Evolutionary conservation across 2,797 vertebrate genomes (phyloP).

Genomic region (Cyprinella venusta): DNA sequence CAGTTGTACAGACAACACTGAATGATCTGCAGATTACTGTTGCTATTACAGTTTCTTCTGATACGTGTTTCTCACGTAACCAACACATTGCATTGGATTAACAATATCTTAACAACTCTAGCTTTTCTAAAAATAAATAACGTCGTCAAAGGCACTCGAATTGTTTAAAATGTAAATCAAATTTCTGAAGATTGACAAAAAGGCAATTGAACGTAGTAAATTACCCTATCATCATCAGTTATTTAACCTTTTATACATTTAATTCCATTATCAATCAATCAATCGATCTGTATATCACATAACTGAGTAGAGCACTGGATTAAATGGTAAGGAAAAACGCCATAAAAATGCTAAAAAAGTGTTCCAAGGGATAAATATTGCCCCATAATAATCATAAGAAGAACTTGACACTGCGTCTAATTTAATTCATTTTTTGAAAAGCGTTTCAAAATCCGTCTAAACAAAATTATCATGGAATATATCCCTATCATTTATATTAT

Average conservation of each 20-base stretch:
- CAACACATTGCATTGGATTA: not conserved
- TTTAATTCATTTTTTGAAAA: not conserved
- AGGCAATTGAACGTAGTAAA: not conserved
- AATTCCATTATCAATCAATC: not conserved
- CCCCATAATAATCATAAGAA: not conserved
- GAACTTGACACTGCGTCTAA: not conserved
- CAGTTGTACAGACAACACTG: conserved; percentile 21
- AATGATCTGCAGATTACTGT: conserved; percentile 24
- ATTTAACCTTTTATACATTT: not conserved
- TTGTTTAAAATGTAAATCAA: not conserved
- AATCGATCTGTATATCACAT: not conserved
- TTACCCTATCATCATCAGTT: not conserved
- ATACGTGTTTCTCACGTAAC: not conserved
- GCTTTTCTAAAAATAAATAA: not conserved
- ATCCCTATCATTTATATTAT: not conserved
- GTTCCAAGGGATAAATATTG: not conserved
- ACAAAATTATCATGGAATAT: not conserved
- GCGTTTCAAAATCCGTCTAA: not conserved
- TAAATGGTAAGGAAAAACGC: not conserved
- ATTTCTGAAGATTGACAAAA: not conserved
- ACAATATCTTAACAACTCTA: not conserved
- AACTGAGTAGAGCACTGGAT: too few species aligned
- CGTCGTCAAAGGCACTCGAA: not conserved
- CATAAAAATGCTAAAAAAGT: not conserved
- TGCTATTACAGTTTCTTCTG: not conserved